Evolutionary conservation across 2,797 vertebrate genomes (phyloP).

Genomic region (Artibeus lituratus): DNA sequence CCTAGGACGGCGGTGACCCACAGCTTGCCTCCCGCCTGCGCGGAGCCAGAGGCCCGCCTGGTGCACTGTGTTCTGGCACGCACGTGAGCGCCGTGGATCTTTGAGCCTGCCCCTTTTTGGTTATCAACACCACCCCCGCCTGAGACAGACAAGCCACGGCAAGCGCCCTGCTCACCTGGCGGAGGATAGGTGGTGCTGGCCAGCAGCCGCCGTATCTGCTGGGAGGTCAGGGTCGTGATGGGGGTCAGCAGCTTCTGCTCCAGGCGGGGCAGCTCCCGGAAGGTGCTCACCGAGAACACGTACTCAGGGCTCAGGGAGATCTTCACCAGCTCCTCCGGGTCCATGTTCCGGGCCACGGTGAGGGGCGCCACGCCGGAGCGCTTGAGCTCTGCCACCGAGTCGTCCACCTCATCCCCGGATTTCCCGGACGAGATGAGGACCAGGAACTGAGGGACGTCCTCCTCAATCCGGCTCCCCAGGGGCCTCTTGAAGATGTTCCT

Average conservation of each 20-base stretch:
- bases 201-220: slow-evolving; percentile 83
- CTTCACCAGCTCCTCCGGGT: slow-evolving; percentile 83
- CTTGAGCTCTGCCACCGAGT: slow-evolving; percentile 88
- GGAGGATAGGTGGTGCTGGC: neutral
- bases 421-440: slow-evolving; percentile 90
- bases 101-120: neutral
- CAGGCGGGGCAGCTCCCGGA: slow-evolving; percentile 90
- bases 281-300: slow-evolving; percentile 87
- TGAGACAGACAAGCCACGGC: neutral
- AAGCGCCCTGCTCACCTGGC: slow-evolving; percentile 65
- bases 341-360: slow-evolving; percentile 86
- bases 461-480: slow-evolving; percentile 93
- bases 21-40: neutral
- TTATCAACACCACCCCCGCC: neutral
- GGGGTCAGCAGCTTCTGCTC: slow-evolving; percentile 88
- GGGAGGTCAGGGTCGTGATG: slow-evolving; percentile 87
- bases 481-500: slow-evolving; percentile 92
- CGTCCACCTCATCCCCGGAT: slow-evolving; percentile 89
- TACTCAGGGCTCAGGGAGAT: slow-evolving; percentile 90
- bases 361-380: slow-evolving; percentile 87
- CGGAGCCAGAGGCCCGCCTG: accelerated
- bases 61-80: neutral
- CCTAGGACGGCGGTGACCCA: accelerated
- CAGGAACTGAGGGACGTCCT: slow-evolving; percentile 94
- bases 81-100: accelerated